A percentile compares a stretch with the other conserved stretches of the same genome.
Evolutionary conservation across 37 sponge, comb jelly and placozoan genomes (phyloP).

Genomic region (Lycopodina hypogea): DNA sequence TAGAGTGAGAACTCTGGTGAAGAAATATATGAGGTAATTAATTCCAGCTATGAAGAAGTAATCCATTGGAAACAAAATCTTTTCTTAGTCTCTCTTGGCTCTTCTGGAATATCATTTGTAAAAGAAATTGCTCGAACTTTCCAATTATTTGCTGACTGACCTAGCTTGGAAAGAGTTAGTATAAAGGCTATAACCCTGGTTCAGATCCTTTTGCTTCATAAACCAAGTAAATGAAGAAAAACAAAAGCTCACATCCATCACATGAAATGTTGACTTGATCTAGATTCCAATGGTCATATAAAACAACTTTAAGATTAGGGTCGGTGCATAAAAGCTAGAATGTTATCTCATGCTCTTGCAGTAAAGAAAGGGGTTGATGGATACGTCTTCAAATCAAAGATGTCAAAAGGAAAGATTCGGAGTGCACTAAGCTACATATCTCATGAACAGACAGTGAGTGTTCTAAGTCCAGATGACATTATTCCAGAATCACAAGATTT

Average conservation of each 20-base stretch:
- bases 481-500: conserved; percentile 4
- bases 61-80: conserved; percentile 19
- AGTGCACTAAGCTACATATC: background rate
- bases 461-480: conserved; percentile 12
- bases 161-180: background rate
- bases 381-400: too few species aligned
- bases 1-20: too few species aligned
- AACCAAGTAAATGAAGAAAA: conserved; percentile 13
- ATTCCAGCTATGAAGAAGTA: conserved; percentile 6
- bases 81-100: conserved; percentile 1
- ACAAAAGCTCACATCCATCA: conserved; percentile 3
- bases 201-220: conserved; percentile 12
- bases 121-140: conserved; percentile 3
- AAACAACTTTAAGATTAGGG: too few species aligned
- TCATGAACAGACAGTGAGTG: background rate
- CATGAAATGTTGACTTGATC: background rate
- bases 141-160: background rate
- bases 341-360: too few species aligned
- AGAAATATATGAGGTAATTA: background rate
- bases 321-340: too few species aligned
- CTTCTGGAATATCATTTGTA: conserved; percentile 13
- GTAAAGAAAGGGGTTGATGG: too few species aligned
- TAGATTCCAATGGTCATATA: too few species aligned
- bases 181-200: conserved; percentile 15
- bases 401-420: conserved; percentile 8